A percentile compares a stretch with the other conserved stretches of the same genome.
Conservation (phyloP, 2,113 vertebrate species). For the Paedocypris sp. region DNA sequence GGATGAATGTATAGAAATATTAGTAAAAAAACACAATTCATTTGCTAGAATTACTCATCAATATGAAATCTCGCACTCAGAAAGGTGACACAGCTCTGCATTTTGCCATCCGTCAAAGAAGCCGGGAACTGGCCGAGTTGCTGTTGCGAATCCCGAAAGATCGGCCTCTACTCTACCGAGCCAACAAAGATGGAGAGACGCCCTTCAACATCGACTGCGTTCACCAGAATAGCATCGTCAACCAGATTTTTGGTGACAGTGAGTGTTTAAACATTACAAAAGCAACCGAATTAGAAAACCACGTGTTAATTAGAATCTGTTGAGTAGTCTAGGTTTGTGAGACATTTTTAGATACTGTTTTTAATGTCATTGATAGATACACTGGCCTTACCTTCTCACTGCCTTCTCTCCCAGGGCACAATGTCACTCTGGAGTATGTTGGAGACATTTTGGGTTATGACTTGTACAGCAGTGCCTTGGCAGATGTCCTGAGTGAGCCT, state of each 20-base stretch:
- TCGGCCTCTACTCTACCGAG: slow-evolving; percentile 86
- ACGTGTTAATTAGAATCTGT: no score
- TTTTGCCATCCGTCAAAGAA: slow-evolving; percentile 89
- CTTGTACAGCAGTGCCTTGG: slow-evolving; percentile 91
- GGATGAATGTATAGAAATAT: no score
- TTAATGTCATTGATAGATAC: no score
- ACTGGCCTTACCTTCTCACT: no score
- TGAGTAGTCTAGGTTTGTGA: no score
- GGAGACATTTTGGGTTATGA: slow-evolving; percentile 98
- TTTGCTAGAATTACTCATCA: no score
- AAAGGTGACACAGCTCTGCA: slow-evolving; percentile 95
- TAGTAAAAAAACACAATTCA: no score
- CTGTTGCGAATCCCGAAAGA: slow-evolving; percentile 94
- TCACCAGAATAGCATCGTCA: slow-evolving; percentile 98
- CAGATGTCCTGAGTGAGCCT: slow-evolving; percentile 94
- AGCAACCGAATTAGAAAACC: no score
- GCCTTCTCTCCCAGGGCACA: slow-evolving; percentile 69
- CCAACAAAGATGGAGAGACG: slow-evolving; percentile 93
- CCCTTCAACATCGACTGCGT: slow-evolving; percentile 98
- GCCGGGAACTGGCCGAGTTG: slow-evolving; percentile 87
- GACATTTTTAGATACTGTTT: no score
- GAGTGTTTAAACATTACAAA: no score
- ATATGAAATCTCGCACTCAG: no score
- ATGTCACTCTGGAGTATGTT: slow-evolving; percentile 89
- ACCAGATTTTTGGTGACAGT: slow-evolving; percentile 98